A percentile compares a stretch with the other conserved stretches of the same genome.
Conservation (phyloP, 2,797 vertebrate species). For the Clamator glandarius region DNA sequence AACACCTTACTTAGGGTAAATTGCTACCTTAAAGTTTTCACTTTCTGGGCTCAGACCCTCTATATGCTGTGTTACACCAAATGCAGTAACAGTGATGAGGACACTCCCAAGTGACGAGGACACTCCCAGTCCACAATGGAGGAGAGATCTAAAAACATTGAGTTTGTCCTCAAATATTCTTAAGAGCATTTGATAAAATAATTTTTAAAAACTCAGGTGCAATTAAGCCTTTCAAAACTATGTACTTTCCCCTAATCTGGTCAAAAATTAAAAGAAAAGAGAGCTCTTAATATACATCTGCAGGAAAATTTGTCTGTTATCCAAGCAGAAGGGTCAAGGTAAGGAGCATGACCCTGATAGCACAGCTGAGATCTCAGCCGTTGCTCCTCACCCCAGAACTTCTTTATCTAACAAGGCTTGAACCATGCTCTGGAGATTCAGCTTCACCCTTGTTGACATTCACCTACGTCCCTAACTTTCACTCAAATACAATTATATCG, state of each 20-base stretch:
- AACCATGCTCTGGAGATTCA: neutral
- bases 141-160: neutral
- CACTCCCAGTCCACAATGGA: neutral
- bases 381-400: neutral
- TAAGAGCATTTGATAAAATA: too few relatives aligned
- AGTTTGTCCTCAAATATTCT: neutral
- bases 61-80: neutral
- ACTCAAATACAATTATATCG: neutral
- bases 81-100: rapidly evolving
- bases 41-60: neutral
- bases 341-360: neutral
- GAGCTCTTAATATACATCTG: neutral
- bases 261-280: neutral
- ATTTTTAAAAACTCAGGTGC: neutral
- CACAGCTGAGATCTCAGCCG: neutral
- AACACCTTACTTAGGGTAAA: neutral
- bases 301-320: neutral
- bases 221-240: neutral
- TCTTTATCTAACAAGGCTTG: neutral
- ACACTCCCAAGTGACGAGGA: neutral
- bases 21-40: neutral
- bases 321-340: neutral
- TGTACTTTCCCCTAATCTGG: neutral
- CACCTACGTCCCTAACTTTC: neutral
- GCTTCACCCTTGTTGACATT: neutral